Percentiles rank a stretch among this genome's conserved stretches.
Conservation (phyloP, 1,140 invertebrate genomes). For the Mizuhopecten yessoensis region DNA sequence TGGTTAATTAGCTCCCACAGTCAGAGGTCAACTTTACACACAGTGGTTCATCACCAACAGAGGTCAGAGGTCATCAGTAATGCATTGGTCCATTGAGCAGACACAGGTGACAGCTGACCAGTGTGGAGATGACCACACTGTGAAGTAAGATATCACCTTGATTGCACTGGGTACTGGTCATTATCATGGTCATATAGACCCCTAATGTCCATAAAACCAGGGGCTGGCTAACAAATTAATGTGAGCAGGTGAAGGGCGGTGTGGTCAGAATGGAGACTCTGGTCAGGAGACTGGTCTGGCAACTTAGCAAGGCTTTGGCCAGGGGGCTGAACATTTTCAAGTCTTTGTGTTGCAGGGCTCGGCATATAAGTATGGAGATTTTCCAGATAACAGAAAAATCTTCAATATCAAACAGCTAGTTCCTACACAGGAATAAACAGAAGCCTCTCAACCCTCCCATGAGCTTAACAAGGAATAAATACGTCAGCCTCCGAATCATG, state of each 20-base stretch:
- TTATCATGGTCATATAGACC: neutral
- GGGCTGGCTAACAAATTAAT: neutral
- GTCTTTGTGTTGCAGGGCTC: neutral
- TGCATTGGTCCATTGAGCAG: slow-evolving; percentile 5
- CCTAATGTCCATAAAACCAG: slow-evolving; percentile 14
- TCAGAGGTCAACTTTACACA: slow-evolving; percentile 21
- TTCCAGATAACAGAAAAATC: neutral
- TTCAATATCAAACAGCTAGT: neutral
- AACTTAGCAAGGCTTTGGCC: no score
- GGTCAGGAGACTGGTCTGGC: no score
- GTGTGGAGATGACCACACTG: slow-evolving; percentile 3
- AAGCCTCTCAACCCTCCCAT: neutral
- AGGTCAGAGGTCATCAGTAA: neutral
- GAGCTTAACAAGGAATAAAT: neutral
- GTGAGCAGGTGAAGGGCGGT: neutral
- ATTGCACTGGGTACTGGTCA: neutral
- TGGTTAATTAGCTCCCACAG: neutral
- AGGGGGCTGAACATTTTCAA: neutral
- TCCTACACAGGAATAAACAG: neutral
- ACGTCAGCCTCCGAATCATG: neutral
- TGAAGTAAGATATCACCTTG: slow-evolving; percentile 38
- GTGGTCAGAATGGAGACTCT: neutral
- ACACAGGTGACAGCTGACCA: slow-evolving; percentile 30
- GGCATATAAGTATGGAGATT: neutral
- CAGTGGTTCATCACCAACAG: slow-evolving; percentile 14